Conservation (phyloP, 2,797 vertebrate genomes). For the Yasuhikotakia modesta region DNA sequence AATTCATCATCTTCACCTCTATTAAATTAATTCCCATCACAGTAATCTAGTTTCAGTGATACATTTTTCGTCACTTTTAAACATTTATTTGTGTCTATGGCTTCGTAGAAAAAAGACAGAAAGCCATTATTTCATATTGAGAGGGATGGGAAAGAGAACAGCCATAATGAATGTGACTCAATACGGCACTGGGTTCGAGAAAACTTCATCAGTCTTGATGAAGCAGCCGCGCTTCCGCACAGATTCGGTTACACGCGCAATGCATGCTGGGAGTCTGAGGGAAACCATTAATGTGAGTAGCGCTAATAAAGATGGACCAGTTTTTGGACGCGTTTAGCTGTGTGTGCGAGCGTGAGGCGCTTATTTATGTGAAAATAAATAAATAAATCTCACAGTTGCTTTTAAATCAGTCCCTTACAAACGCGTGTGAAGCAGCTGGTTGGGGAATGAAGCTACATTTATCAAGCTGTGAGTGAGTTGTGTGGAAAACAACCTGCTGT, state of each 20-base stretch:
- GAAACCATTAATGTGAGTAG: conserved; percentile 25
- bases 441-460: conserved; percentile 34
- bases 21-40: conserved; percentile 73
- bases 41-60: conserved; percentile 76
- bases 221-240: conserved; percentile 32
- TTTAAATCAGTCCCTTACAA: conserved; percentile 42
- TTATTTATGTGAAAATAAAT: conserved; percentile 58
- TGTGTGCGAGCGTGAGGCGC: conserved; percentile 16
- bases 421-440: conserved; percentile 52
- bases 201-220: conserved; percentile 68
- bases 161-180: conserved; percentile 75
- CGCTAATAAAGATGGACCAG: conserved; percentile 48
- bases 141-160: conserved; percentile 71
- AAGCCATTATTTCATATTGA: conserved; percentile 75
- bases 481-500: conserved; percentile 41
- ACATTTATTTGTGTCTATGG: conserved; percentile 54
- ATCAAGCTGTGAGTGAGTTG: conserved; percentile 46
- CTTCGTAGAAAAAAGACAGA: conserved; percentile 60
- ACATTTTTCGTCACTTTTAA: conserved; percentile 74
- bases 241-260: conserved; percentile 26
- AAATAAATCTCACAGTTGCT: conserved; percentile 36
- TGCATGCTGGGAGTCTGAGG: conserved; percentile 50
- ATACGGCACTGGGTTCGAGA: conserved; percentile 63
- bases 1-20: conserved; percentile 72
- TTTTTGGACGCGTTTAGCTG: conserved; percentile 36